Evolutionary conservation across 2,888 invertebrate genomes (phyloP).

Genomic region (Clivina fossor): DNA sequence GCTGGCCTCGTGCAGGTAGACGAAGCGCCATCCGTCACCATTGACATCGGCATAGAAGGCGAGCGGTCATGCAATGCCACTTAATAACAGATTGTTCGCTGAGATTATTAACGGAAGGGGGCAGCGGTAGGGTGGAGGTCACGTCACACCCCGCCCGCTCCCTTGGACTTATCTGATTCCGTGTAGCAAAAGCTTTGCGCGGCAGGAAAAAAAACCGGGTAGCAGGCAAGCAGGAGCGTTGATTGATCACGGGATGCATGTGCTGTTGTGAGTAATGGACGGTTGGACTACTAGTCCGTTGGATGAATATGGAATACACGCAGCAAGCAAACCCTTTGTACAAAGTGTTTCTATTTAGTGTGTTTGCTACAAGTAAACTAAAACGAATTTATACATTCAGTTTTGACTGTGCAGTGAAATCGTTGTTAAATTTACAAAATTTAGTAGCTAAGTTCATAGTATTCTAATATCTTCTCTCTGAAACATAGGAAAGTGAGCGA

Average conservation of each 20-base stretch:
- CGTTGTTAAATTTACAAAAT: too few species aligned
- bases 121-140: background rate
- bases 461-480: too few species aligned
- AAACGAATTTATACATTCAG: too few species aligned
- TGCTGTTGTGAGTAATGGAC: constrained; percentile 30
- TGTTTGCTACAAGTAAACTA: too few species aligned
- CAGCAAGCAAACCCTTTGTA: too few species aligned
- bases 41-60: constrained; percentile 19
- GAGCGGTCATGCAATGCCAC: constrained; percentile 31
- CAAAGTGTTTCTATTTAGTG: too few species aligned
- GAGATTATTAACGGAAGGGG: constrained; percentile 27
- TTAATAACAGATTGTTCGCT: constrained; percentile 32
- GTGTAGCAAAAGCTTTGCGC: constrained; percentile 6
- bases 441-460: too few species aligned
- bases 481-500: too few species aligned
- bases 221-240: constrained; percentile 25
- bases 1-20: constrained; percentile 9
- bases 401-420: too few species aligned
- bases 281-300: constrained; percentile 2
- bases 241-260: constrained; percentile 33
- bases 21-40: constrained; percentile 28
- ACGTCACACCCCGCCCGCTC: constrained; percentile 6
- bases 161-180: constrained; percentile 28
- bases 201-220: background rate
- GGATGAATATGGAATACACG: too few species aligned